These are phyloP conservation scores for Labroides dimidiatus DNA, from an alignment of 2,797 vertebrate genomes.

Conservation along the genomic window DNA sequence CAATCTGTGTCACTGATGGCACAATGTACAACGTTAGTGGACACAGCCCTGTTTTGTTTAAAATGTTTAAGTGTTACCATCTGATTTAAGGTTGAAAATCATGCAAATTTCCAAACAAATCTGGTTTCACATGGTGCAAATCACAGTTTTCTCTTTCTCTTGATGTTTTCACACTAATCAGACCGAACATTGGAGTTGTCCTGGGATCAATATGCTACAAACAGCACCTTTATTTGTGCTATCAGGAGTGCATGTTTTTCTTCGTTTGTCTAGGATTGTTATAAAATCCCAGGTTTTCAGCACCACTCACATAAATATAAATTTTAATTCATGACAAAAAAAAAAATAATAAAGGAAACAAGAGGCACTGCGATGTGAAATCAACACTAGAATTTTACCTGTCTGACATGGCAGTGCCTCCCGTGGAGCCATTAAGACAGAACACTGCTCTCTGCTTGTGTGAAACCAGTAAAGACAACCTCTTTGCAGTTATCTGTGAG, in stretches of 20 bases:
- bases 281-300: conserved; percentile 45
- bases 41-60: too few relatives aligned
- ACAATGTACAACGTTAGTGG: too few relatives aligned
- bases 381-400: conserved; percentile 85
- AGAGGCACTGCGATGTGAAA: conserved; percentile 40
- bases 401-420: conserved; percentile 87
- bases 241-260: neutral
- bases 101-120: neutral
- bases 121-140: conserved; percentile 6
- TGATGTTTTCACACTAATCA: neutral
- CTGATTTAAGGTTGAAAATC: neutral
- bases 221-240: conserved; percentile 4
- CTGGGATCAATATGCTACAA: conserved; percentile 37
- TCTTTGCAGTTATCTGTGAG: conserved; percentile 97
- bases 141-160: neutral
- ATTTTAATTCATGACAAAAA: conserved; percentile 63
- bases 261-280: conserved; percentile 25
- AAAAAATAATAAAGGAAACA: neutral
- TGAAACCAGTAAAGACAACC: conserved; percentile 96
- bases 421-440: conserved; percentile 91
- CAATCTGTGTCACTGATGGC: too few relatives aligned
- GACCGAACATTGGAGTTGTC: neutral
- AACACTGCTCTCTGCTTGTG: conserved; percentile 93
- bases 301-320: conserved; percentile 18
- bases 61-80: neutral